These are phyloP conservation scores for Porphyrio hochstetteri DNA, from an alignment of 2,113 vertebrate genomes.

Conservation along the genomic window DNA sequence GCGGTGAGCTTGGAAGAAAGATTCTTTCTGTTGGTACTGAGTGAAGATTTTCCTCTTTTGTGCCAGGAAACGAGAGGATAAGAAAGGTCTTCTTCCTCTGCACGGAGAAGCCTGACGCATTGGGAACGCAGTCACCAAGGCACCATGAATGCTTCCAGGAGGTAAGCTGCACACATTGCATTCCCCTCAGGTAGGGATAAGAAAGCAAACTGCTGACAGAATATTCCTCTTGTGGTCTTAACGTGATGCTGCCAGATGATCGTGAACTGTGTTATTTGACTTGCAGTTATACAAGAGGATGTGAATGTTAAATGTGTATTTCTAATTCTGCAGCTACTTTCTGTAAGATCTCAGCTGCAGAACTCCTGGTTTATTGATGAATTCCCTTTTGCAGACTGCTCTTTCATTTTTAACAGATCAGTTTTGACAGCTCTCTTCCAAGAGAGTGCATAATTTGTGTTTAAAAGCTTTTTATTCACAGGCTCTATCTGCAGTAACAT, in stretches of 20 bases:
- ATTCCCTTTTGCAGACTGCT: not conserved
- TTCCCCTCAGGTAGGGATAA: not conserved
- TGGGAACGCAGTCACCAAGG: not conserved
- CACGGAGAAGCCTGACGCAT: not conserved
- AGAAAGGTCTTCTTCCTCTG: not conserved
- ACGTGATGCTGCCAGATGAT: not conserved
- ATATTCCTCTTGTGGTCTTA: not conserved
- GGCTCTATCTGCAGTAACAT: not conserved
- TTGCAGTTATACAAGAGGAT: not conserved
- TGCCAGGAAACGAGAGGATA: not conserved
- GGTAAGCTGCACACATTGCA: conserved; percentile 43
- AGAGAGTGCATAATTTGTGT: not conserved
- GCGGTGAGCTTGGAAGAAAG: not conserved
- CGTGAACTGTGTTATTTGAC: not conserved
- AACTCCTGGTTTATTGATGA: not conserved
- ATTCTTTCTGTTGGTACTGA: not conserved
- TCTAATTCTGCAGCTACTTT: not conserved
- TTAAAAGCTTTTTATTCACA: not conserved
- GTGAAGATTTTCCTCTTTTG: not conserved
- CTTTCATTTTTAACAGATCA: not conserved
- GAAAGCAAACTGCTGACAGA: not conserved
- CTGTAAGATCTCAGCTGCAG: not conserved
- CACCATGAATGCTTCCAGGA: conserved; percentile 64
- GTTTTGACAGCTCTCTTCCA: not conserved
- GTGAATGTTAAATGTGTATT: not conserved